A percentile compares a stretch with the other conserved stretches of the same genome.
phyloP scores from a whole-genome alignment of 2,797 vertebrate genomes.

The Cichlasoma orientale region DNA sequence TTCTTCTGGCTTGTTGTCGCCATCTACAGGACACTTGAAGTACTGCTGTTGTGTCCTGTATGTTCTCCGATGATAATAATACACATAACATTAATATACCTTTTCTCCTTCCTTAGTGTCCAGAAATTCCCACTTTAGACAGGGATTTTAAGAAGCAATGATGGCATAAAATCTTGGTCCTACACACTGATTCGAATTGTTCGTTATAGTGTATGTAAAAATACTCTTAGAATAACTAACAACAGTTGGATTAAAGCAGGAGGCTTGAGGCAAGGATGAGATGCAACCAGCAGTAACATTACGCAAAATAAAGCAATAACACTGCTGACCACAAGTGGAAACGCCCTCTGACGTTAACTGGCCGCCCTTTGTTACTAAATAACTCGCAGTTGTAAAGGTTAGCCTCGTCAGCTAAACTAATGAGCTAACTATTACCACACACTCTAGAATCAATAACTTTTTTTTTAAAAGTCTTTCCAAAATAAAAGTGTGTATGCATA shows the following conservation, averaged over 20 bases:
- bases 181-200: neutral
- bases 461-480: neutral
- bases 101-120: no score
- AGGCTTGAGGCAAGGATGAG: neutral
- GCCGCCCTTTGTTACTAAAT: neutral
- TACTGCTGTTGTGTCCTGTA: conserved; percentile 17
- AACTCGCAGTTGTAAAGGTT: neutral
- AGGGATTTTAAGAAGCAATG: neutral
- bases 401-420: neutral
- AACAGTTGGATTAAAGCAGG: no score
- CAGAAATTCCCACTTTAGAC: neutral
- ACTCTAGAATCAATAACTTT: neutral
- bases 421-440: neutral
- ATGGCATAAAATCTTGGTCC: neutral
- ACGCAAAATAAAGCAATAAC: neutral
- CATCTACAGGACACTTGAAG: conserved; percentile 59
- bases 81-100: neutral
- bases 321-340: neutral
- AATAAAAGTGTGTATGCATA: neutral
- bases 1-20: conserved; percentile 45
- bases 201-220: neutral
- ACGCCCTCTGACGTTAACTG: neutral
- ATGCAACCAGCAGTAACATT: neutral
- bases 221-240: neutral
- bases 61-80: neutral